phyloP scores from a whole-genome alignment of 2,888 invertebrate genomes.

The Amphipyra tragopoginis region DNA sequence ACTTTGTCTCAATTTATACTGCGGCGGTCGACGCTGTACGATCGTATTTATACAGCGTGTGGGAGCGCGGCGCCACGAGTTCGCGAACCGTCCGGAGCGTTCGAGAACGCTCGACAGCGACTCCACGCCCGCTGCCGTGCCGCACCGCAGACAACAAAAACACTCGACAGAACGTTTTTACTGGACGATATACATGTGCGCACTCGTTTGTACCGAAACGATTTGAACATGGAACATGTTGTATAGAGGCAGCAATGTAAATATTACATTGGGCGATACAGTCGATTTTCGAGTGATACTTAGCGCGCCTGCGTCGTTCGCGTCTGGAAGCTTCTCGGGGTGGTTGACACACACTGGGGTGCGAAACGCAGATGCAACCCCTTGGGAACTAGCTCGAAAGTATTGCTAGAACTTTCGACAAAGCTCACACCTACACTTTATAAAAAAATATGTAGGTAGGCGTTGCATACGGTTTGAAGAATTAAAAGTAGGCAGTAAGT shows the following conservation, averaged over 20 bases:
- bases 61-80: slow-evolving; percentile 70
- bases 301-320: slow-evolving; percentile 49
- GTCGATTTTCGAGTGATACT: slow-evolving; percentile 15
- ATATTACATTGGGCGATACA: slow-evolving; percentile 16
- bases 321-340: slow-evolving; percentile 56
- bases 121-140: slow-evolving; percentile 42
- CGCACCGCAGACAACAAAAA: slow-evolving; percentile 38
- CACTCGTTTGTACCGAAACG: slow-evolving; percentile 35
- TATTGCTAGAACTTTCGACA: slow-evolving; percentile 18
- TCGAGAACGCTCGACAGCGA: slow-evolving; percentile 58
- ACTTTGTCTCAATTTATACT: slow-evolving; percentile 79
- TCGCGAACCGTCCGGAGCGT: slow-evolving; percentile 72
- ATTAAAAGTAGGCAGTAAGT: slow-evolving; percentile 2
- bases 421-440: slow-evolving; percentile 30
- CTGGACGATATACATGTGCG: slow-evolving; percentile 44
- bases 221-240: slow-evolving; percentile 13
- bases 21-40: slow-evolving; percentile 65
- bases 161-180: slow-evolving; percentile 16
- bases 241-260: slow-evolving; percentile 48
- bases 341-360: slow-evolving; percentile 40
- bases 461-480: neutral
- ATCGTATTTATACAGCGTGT: slow-evolving; percentile 80
- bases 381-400: slow-evolving; percentile 21
- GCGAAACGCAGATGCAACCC: slow-evolving; percentile 18
- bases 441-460: slow-evolving; percentile 11